Base-by-base conservation (phyloP, 2,113 vertebrate species). In the Psilopogon haemacephalus region DNA sequence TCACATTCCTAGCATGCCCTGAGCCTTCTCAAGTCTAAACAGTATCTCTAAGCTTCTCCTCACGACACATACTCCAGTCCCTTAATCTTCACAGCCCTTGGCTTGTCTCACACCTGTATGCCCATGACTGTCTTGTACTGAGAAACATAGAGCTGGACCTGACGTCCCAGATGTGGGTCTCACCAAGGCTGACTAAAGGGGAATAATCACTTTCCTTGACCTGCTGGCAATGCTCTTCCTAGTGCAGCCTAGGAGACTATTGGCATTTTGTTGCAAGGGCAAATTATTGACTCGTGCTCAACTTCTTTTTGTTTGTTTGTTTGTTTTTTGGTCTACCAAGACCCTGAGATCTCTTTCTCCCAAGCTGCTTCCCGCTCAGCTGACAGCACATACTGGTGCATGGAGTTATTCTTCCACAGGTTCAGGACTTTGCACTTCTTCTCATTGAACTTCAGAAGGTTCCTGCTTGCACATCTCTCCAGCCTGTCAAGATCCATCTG, bases 271-370 rank as follows among this genome's bases (percentile, higher is more conserved):
- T 16, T 48, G 23, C 55, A 86, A 28, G 55, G 58, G 17, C 54
- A 17, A 15, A 0, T 13, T 37, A 28, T 77, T 89, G 87, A 18
- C 68, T 80, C 30, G 10, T 0, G 0, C 71, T 82, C 67, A 30
- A 26, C 50, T 70, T 44, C 42, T 44, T 44, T 44, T 44, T 23
- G 16, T 46, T 46, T 8, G 15, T 44, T 44, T 23, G 11, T 23
- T 46, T 7, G 17, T 44, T 44, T 35, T 11, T 18, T 18, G 70
- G 52, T 69, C 75, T 87, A 6, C 48, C 26, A 7, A 37, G 3
- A 16, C 6, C 3, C 27, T 1, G 0, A 30, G 55, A 35, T 50
- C 40, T 3, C 65, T 46, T 44, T 30, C 55, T 74, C 52, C 70
- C 33, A 50, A 19, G 30, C 65, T 84, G 37, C 32, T 79, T 71